These are phyloP conservation scores for Ceuthmochares aereus DNA, from an alignment of 2,113 vertebrate genomes.

Conservation along the genomic window DNA sequence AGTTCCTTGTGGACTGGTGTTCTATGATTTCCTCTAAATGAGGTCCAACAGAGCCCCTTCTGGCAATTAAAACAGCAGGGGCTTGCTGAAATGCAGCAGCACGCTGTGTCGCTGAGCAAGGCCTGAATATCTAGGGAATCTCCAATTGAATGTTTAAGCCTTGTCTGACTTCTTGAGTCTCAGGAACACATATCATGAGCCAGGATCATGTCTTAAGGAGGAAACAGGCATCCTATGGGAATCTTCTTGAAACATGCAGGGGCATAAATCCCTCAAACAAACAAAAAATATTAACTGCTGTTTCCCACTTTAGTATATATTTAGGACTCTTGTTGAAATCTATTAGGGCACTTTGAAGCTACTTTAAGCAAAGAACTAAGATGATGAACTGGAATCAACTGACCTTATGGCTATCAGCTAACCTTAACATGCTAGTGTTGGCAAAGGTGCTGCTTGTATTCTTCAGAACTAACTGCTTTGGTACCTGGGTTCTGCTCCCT, in stretches of 20 bases:
- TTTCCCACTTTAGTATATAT: not conserved
- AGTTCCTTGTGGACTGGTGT: not conserved
- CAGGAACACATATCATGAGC: not conserved
- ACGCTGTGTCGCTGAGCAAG: not conserved
- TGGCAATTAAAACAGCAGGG: not conserved
- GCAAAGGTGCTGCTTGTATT: not conserved
- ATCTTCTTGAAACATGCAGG: not conserved
- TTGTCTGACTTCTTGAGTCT: not conserved
- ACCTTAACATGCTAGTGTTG: not conserved
- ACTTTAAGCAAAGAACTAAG: not conserved
- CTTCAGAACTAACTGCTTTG: accelerated
- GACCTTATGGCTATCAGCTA: not conserved
- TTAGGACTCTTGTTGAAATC: not conserved
- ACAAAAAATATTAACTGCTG: not conserved
- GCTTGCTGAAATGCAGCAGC: not conserved
- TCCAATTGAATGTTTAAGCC: not conserved
- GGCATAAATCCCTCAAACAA: no score
- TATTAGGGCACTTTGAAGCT: not conserved
- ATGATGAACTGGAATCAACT: not conserved
- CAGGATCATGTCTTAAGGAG: not conserved
- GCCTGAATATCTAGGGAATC: not conserved
- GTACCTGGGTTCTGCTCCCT: not conserved
- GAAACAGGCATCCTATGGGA: not conserved
- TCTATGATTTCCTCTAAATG: not conserved
- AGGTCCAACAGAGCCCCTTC: not conserved